Conservation (phyloP, 2,888 invertebrate genomes). For the Eueremaeus valkanovi region DNA sequence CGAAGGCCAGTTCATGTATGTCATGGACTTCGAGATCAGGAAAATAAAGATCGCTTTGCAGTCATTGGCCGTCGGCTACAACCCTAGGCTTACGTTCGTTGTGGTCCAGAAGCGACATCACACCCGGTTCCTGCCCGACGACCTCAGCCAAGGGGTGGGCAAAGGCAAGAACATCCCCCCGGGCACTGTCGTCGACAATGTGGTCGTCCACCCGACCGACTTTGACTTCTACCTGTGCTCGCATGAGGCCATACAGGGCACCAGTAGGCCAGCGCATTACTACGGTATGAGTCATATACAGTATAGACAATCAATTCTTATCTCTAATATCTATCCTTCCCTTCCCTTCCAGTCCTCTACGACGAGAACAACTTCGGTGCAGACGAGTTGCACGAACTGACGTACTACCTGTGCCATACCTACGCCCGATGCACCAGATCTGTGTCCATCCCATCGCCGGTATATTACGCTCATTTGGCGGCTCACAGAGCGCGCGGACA, state of each 20-base stretch:
- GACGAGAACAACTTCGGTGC: conserved; percentile 47
- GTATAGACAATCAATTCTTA: neutral
- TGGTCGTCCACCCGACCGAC: conserved; percentile 78
- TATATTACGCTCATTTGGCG: conserved; percentile 49
- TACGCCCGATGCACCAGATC: conserved; percentile 49
- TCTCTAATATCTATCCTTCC: conserved; percentile 24
- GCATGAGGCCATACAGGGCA: conserved; percentile 58
- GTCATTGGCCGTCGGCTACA: conserved; percentile 57
- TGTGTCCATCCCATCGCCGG: conserved; percentile 51
- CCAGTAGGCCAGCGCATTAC: conserved; percentile 45
- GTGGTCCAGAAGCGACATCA: conserved; percentile 97
- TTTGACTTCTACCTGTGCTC: conserved; percentile 82
- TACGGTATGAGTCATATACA: conserved; percentile 25
- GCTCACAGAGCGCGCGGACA: conserved; percentile 45
- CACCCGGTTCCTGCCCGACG: conserved; percentile 60
- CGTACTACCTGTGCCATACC: conserved; percentile 49
- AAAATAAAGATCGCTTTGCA: conserved; percentile 64
- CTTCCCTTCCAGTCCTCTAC: conserved; percentile 45
- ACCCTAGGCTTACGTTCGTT: conserved; percentile 79
- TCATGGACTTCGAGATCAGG: conserved; percentile 55
- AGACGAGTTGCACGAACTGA: conserved; percentile 46
- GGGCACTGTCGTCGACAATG: conserved; percentile 79
- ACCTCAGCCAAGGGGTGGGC: conserved; percentile 43
- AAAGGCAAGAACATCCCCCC: conserved; percentile 67
- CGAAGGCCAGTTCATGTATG: conserved; percentile 72